phyloP scores from a whole-genome alignment of 2,888 invertebrate species.

The Chloroclysta siterata region DNA sequence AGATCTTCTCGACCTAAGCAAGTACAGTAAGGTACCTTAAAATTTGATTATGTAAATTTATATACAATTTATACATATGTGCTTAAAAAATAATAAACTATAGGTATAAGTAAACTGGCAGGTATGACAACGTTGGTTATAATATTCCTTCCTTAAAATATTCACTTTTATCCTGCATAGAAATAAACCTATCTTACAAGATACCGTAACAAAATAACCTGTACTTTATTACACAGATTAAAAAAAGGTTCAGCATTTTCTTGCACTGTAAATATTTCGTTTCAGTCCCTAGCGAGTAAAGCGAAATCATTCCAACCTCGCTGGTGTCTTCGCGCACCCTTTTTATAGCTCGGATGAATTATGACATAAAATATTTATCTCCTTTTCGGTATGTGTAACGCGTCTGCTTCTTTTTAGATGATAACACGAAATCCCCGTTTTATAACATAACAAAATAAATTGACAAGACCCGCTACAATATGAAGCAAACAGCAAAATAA shows the following conservation, averaged over 20 bases:
- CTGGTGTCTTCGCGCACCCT: slow-evolving; percentile 66
- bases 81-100: too few species aligned
- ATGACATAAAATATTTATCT: slow-evolving; percentile 81
- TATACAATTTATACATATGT: too few species aligned
- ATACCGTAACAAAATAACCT: slow-evolving; percentile 45
- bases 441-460: slow-evolving; percentile 63
- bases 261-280: slow-evolving; percentile 50
- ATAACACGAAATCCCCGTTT: slow-evolving; percentile 71
- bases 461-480: slow-evolving; percentile 55
- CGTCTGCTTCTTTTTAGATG: slow-evolving; percentile 70
- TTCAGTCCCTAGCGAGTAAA: slow-evolving; percentile 56
- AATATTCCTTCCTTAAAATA: too few species aligned
- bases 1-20: too few species aligned
- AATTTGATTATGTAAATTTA: too few species aligned
- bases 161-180: neutral
- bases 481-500: slow-evolving; percentile 46
- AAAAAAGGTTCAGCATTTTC: slow-evolving; percentile 58
- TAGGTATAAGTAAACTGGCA: too few species aligned
- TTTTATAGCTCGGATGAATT: slow-evolving; percentile 77
- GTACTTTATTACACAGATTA: slow-evolving; percentile 60
- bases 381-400: slow-evolving; percentile 72
- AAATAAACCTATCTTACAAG: slow-evolving; percentile 18
- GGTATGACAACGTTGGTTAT: too few species aligned
- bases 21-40: too few species aligned
- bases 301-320: slow-evolving; percentile 66